phyloP scores from a whole-genome alignment of 2,888 invertebrate species.

The Chelonus formosanus region DNA sequence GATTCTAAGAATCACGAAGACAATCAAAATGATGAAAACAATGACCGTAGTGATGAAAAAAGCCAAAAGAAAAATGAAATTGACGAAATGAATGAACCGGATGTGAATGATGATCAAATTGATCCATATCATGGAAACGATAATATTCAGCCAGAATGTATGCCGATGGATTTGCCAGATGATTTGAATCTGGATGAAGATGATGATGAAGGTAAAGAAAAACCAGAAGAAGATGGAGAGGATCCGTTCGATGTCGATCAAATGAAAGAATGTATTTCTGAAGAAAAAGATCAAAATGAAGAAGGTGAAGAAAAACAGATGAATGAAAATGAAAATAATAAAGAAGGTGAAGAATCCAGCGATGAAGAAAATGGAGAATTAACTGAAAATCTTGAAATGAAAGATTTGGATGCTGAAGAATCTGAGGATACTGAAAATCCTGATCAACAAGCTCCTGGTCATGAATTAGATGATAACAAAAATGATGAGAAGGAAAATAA shows the following conservation, averaged over 20 bases:
- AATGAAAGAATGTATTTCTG: constrained; percentile 70
- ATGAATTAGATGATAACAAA: constrained; percentile 58
- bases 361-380: constrained; percentile 61
- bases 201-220: constrained; percentile 70
- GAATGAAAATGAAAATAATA: constrained; percentile 62
- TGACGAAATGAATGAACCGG: constrained; percentile 84
- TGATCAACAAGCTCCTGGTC: constrained; percentile 49
- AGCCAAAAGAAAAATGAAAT: constrained; percentile 75
- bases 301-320: constrained; percentile 51
- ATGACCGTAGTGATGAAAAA: constrained; percentile 20
- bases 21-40: constrained; percentile 19
- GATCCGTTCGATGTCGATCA: constrained; percentile 88
- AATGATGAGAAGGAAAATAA: constrained; percentile 64
- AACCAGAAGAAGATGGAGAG: constrained; percentile 74
- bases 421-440: constrained; percentile 53
- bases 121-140: constrained; percentile 86
- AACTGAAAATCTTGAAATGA: constrained; percentile 46
- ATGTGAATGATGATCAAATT: constrained; percentile 80
- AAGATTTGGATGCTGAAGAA: constrained; percentile 43
- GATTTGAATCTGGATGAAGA: constrained; percentile 83
- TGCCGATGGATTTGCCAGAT: constrained; percentile 88
- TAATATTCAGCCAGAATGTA: constrained; percentile 81
- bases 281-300: constrained; percentile 57
- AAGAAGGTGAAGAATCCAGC: constrained; percentile 62
- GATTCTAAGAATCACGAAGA: constrained; percentile 45